These are phyloP conservation scores for Oreortyx pictus DNA, from an alignment of 2,797 vertebrate species.

Conservation along the genomic window DNA sequence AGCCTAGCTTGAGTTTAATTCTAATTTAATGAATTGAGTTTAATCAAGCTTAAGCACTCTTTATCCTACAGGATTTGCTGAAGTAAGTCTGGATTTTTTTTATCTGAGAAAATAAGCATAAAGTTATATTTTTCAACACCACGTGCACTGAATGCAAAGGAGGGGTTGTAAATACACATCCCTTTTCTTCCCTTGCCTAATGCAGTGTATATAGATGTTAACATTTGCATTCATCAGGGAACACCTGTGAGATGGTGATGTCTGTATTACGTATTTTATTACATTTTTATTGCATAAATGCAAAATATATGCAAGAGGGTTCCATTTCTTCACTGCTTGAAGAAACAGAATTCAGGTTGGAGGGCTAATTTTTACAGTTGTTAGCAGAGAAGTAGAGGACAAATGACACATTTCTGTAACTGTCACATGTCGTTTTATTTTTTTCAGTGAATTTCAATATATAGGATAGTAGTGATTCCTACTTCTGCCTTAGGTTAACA, in stretches of 20 bases:
- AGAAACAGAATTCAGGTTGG: not conserved
- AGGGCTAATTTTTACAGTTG: too few species aligned
- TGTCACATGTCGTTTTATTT: too few species aligned
- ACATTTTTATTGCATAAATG: not conserved
- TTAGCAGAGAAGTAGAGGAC: not conserved
- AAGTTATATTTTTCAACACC: slow-evolving; percentile 12
- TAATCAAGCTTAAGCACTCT: not conserved
- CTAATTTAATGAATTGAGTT: not conserved
- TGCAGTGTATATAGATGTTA: not conserved
- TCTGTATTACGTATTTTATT: not conserved
- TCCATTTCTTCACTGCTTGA: not conserved
- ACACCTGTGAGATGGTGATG: not conserved
- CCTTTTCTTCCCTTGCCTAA: not conserved
- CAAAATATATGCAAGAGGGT: not conserved
- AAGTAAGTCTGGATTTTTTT: slow-evolving; percentile 14
- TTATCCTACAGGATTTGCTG: not conserved
- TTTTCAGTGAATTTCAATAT: too few species aligned
- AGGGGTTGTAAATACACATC: not conserved
- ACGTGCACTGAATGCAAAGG: not conserved
- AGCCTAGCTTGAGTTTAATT: slow-evolving; percentile 29
- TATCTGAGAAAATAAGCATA: not conserved
- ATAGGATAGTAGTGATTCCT: not conserved
- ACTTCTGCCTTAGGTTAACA: too few species aligned
- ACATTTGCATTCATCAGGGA: not conserved
- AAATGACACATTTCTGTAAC: too few species aligned